A percentile compares a stretch with the other conserved stretches of the same genome.
Evolutionary conservation across 2,888 invertebrate species (phyloP).

Genomic region (Cyrtodaria siliqua): DNA sequence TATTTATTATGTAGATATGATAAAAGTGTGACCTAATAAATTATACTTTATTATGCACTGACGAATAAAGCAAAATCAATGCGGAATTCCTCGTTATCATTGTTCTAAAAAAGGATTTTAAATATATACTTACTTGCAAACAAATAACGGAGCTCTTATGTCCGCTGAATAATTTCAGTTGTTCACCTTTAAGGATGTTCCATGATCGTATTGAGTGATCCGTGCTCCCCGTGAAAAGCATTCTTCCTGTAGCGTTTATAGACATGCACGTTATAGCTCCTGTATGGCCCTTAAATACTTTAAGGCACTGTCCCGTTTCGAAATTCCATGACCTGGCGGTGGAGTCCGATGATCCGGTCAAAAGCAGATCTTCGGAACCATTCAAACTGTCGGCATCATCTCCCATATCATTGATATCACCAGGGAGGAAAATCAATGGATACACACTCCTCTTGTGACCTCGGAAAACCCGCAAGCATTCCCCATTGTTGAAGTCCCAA

Average conservation of each 20-base stretch:
- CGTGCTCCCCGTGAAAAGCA: constrained; percentile 86
- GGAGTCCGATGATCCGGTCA: constrained; percentile 85
- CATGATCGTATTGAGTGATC: constrained; percentile 86
- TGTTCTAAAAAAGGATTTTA: too few species aligned
- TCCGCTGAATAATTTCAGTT: constrained; percentile 85
- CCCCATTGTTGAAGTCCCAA: constrained; percentile 87
- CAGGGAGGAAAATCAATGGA: constrained; percentile 87
- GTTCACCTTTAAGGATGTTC: constrained; percentile 86
- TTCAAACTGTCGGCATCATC: constrained; percentile 77
- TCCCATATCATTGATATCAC: constrained; percentile 79
- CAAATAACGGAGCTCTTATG: constrained; percentile 86
- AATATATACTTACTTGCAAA: constrained; percentile 84
- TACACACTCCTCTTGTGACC: constrained; percentile 87
- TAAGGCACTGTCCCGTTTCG: constrained; percentile 84
- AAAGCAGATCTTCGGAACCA: constrained; percentile 82
- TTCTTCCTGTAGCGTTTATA: constrained; percentile 84
- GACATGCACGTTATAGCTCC: constrained; percentile 87
- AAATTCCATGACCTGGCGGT: constrained; percentile 86
- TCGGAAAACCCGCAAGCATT: constrained; percentile 85
- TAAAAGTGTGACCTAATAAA: too few species aligned
- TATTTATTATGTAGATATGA: too few species aligned
- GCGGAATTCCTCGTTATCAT: too few species aligned
- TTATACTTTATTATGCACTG: too few species aligned
- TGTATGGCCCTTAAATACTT: constrained; percentile 86
- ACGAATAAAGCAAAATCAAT: too few species aligned